Evolutionary conservation across 2,113 vertebrate species (phyloP).

Genomic region (Podiceps cristatus): DNA sequence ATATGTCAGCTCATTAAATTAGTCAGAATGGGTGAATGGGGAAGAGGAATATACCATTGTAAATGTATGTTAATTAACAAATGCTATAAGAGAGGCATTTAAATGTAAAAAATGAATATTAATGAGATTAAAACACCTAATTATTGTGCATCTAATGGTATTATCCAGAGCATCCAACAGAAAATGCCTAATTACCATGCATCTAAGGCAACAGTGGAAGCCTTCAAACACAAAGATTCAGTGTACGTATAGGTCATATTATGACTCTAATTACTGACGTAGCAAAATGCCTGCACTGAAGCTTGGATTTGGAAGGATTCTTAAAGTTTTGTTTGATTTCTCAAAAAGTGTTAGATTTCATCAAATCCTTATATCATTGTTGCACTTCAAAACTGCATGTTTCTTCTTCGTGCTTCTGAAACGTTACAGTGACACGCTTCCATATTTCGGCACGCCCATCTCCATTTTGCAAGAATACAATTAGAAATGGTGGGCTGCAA

Average conservation of each 20-base stretch:
- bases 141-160: constrained; percentile 66
- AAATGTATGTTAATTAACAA: constrained; percentile 67
- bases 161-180: constrained; percentile 54
- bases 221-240: constrained; percentile 52
- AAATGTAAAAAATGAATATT: constrained; percentile 70
- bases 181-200: constrained; percentile 61
- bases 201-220: constrained; percentile 28
- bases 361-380: background rate
- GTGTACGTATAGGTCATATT: background rate
- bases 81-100: constrained; percentile 61
- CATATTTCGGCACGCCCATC: background rate
- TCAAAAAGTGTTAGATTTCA: background rate
- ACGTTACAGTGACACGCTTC: background rate
- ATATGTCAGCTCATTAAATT: constrained; percentile 67
- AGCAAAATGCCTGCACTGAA: background rate
- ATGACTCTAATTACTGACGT: background rate
- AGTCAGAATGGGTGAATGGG: constrained; percentile 47
- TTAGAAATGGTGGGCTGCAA: background rate
- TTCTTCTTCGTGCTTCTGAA: background rate
- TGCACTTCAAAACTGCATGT: background rate
- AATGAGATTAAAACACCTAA: constrained; percentile 67
- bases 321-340: background rate
- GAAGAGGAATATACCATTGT: constrained; percentile 62
- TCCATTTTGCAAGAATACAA: background rate
- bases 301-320: background rate